Percentiles rank a stretch among this genome's conserved stretches.
Conservation (phyloP, 2,113 vertebrate species). For the Lynx canadensis region DNA sequence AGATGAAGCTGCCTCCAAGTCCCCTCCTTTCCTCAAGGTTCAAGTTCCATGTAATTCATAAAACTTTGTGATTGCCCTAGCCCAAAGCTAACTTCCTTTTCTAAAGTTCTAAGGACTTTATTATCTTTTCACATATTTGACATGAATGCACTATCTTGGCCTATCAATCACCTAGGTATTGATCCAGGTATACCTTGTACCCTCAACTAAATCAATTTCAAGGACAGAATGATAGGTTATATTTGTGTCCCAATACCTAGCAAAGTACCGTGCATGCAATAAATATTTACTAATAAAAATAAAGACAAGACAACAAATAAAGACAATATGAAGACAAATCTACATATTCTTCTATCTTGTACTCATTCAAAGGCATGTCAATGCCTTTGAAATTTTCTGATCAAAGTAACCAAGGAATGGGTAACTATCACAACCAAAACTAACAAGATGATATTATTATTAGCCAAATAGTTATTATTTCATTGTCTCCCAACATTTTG, state of each 20-base stretch:
- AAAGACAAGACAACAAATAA: conserved; percentile 19
- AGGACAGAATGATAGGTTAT: not conserved
- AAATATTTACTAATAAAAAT: conserved; percentile 31
- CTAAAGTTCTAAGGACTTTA: not conserved
- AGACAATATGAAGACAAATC: not conserved
- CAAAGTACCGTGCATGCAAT: not conserved
- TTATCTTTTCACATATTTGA: not conserved
- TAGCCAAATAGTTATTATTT: not conserved
- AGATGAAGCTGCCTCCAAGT: not conserved
- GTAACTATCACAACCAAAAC: not conserved
- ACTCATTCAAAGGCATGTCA: conserved; percentile 19
- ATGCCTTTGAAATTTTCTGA: not conserved
- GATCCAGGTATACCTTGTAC: not conserved
- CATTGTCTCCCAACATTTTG: not conserved
- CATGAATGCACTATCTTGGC: not conserved
- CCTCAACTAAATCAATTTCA: conserved; percentile 24
- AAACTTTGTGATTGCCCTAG: not conserved
- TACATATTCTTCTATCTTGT: not conserved
- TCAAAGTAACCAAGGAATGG: not conserved
- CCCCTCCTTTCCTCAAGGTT: not conserved
- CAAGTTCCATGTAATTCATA: not conserved
- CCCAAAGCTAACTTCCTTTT: not conserved
- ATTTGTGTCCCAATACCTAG: not conserved
- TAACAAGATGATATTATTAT: conserved; percentile 1
- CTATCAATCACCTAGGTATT: not conserved